A percentile compares a stretch with the other conserved stretches of the same genome.
Conservation (phyloP, 2,113 vertebrate species). For the Amphilophus citrinellus region DNA sequence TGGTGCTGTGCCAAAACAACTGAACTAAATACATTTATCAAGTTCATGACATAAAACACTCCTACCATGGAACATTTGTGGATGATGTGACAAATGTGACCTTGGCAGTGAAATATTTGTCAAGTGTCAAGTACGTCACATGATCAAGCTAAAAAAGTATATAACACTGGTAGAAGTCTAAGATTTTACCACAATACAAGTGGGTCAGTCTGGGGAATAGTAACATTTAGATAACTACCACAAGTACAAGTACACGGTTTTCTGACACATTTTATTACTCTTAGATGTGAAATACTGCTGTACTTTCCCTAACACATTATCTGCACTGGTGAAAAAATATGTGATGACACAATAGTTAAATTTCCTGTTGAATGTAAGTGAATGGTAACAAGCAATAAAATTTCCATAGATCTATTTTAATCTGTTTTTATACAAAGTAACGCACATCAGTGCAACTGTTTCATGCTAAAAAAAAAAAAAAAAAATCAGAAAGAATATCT, state of each 20-base stretch:
- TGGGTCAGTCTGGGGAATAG: background rate
- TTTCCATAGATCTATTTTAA: background rate
- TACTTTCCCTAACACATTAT: background rate
- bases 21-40: slow-evolving; percentile 24
- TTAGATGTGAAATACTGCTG: background rate
- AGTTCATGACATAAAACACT: slow-evolving; percentile 16
- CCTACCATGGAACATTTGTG: slow-evolving; percentile 3
- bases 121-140: slow-evolving; percentile 3
- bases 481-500: background rate
- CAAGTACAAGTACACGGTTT: background rate
- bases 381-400: background rate
- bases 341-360: background rate
- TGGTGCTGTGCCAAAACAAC: slow-evolving; percentile 1
- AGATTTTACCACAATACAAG: background rate
- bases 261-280: background rate
- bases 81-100: slow-evolving; percentile 24
- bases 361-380: background rate
- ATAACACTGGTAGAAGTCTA: background rate
- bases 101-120: slow-evolving; percentile 24
- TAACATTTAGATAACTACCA: background rate
- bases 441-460: background rate
- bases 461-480: background rate
- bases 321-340: background rate
- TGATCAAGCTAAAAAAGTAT: background rate
- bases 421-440: background rate